A percentile compares a stretch with the other conserved stretches of the same genome.
Evolutionary conservation across 2,113 vertebrate species (phyloP).

Genomic region (Tricholaema leucomelas): DNA sequence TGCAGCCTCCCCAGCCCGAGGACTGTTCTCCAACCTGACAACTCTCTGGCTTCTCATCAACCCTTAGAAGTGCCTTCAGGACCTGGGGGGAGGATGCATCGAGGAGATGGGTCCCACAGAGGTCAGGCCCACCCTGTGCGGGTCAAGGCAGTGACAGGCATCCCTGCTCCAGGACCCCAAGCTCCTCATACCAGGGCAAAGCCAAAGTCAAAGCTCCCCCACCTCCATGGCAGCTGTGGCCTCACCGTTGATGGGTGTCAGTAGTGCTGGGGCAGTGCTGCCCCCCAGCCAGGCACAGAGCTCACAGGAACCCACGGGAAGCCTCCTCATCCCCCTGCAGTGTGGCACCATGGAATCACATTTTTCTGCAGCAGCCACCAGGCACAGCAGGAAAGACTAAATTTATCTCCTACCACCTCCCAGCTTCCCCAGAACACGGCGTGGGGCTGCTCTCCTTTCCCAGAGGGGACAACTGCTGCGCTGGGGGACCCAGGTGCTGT

Average conservation of each 20-base stretch:
- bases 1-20: background rate
- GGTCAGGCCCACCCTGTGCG: background rate
- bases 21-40: slow-evolving; percentile 12
- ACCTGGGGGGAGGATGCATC: background rate
- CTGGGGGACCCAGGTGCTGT: background rate
- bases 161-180: background rate
- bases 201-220: background rate
- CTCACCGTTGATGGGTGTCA: rapidly evolving
- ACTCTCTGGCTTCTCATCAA: slow-evolving; percentile 27
- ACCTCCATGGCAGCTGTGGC: rapidly evolving
- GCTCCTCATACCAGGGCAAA: background rate
- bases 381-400: background rate
- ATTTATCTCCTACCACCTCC: background rate
- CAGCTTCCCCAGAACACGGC: background rate
- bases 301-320: background rate
- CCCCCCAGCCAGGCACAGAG: background rate
- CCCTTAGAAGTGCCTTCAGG: background rate
- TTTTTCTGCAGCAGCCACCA: background rate
- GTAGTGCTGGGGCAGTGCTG: rapidly evolving
- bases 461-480: background rate
- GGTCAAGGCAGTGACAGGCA: background rate
- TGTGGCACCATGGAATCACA: rapidly evolving
- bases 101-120: background rate
- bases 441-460: background rate
- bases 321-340: background rate